phyloP scores from a whole-genome alignment of 2,888 invertebrate genomes.

The Pristionchus maxplancki region DNA sequence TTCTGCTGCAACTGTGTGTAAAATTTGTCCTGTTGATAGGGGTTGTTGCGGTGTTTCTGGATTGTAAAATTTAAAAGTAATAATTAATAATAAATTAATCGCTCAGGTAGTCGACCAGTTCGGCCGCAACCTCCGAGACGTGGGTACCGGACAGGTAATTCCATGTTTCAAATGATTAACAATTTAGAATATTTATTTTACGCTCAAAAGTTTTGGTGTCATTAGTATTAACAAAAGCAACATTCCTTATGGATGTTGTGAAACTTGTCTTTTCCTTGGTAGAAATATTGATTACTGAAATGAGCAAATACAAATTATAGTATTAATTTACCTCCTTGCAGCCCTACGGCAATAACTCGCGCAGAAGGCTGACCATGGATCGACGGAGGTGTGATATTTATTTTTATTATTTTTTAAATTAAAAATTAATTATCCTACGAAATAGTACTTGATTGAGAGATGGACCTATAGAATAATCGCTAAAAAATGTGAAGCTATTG shows the following conservation, averaged over 20 bases:
- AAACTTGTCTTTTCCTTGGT: too few species aligned
- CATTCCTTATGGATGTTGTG: too few species aligned
- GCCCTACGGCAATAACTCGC: neutral
- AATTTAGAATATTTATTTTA: too few species aligned
- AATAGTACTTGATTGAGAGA: neutral
- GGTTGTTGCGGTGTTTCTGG: too few species aligned
- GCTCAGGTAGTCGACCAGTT: conserved; percentile 16
- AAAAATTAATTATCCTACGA: neutral
- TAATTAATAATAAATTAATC: neutral
- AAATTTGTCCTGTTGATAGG: too few species aligned
- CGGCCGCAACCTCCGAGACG: neutral
- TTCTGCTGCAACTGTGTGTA: too few species aligned
- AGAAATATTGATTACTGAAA: too few species aligned
- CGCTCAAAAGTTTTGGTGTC: too few species aligned
- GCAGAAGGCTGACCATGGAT: neutral
- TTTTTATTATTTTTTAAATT: neutral
- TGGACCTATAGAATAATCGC: neutral
- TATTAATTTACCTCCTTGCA: neutral
- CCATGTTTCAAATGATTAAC: too few species aligned
- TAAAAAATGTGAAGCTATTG: neutral
- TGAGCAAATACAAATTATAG: too few species aligned
- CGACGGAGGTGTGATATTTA: neutral
- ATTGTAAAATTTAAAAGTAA: too few species aligned
- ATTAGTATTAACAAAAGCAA: too few species aligned
- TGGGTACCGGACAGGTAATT: neutral